Evolutionary conservation across 2,888 invertebrate species (phyloP), one percentile per base, ranked within the genome.

Genomic region (Orchesellides sinensis): DNA sequence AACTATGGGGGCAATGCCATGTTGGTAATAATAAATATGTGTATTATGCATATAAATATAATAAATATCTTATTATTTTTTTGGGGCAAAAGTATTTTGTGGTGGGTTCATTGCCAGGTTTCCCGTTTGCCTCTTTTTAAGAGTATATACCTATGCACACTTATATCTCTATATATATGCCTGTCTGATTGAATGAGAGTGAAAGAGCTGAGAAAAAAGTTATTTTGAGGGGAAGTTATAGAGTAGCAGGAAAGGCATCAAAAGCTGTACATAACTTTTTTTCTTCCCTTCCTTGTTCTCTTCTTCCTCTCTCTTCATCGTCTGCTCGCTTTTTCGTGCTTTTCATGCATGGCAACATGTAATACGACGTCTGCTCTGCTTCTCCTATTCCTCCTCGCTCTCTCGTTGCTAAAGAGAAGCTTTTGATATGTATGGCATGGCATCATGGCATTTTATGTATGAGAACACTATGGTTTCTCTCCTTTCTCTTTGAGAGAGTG

Each of bases 121-220:
- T 56, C 40, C 72, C 63, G 29, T 74, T 32, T 49, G 40, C 54
- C 61, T 65, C 45, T 59, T 65, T n/a, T n/a, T n/a, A n/a, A n/a
- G n/a, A n/a, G n/a, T n/a, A n/a, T n/a, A n/a, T n/a, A n/a, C n/a
- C n/a, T n/a, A n/a, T n/a, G n/a, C n/a, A n/a, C n/a, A n/a, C n/a
- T n/a, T n/a, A n/a, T n/a, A n/a, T n/a, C n/a, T n/a, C n/a, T n/a
- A n/a, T n/a, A n/a, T n/a, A 29, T 70, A 72, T 73, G 77, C 23
- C 49, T 77, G 72, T 72, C 72, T 83, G 83, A 79, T 74, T 73
- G 83, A 79, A 79, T 78, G 74, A 74, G 69, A 77, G 84, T 69
- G 70, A 78, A 78, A 47, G 12, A 27, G 27, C 14, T 45, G 47
- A 49, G 29, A 66, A 66, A n/a, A n/a, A 66, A 66, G 47, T 66